Conservation (phyloP, 2,888 invertebrate genomes). For the Steinernema carpocapsae region DNA sequence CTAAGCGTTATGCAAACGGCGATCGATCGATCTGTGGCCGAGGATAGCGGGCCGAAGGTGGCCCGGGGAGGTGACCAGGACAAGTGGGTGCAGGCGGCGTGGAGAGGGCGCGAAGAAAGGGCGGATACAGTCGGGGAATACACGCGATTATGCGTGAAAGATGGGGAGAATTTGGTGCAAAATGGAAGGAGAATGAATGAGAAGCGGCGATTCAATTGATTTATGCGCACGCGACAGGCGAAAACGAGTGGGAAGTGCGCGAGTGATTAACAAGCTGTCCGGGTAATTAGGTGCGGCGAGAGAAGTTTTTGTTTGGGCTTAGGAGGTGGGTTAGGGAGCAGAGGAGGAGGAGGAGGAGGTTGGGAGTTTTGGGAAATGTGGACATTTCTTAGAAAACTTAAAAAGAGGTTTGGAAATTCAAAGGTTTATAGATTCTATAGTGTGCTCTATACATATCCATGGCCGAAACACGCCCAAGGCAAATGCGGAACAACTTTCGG, state of each 20-base stretch:
- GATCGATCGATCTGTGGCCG: conserved; percentile 35
- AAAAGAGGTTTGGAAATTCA: too few species aligned
- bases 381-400: too few species aligned
- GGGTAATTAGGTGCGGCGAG: neutral
- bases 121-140: neutral
- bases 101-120: neutral
- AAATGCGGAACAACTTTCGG: too few species aligned
- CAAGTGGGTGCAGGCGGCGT: conserved; percentile 25
- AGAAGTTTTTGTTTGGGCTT: neutral
- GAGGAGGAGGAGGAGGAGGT: neutral
- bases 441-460: too few species aligned
- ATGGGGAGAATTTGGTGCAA: neutral
- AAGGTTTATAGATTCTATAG: too few species aligned
- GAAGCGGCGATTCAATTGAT: conserved; percentile 15
- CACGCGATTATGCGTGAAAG: neutral
- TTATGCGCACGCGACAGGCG: conserved; percentile 10
- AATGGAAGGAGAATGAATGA: neutral
- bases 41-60: neutral
- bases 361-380: neutral
- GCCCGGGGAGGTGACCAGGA: conserved; percentile 14
- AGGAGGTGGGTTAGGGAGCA: neutral
- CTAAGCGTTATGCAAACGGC: conserved; percentile 4
- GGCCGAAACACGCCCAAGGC: too few species aligned
- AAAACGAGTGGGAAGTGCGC: conserved; percentile 6
- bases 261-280: conserved; percentile 31